A percentile compares a stretch with the other conserved stretches of the same genome.
These are phyloP conservation scores for Polyommatus iphigenia DNA, from an alignment of 2,888 invertebrate species.

Conservation along the genomic window DNA sequence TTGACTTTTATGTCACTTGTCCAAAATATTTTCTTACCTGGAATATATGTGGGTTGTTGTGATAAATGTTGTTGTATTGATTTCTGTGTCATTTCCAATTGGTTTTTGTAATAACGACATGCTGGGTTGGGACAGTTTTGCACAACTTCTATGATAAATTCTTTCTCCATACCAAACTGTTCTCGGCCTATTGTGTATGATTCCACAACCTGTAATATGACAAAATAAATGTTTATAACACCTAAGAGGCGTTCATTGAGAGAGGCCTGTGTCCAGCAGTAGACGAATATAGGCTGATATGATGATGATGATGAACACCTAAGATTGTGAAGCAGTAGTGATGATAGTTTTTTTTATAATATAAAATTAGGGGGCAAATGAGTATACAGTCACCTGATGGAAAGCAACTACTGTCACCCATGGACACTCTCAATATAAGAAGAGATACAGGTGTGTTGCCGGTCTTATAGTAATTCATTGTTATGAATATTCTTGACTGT, in stretches of 20 bases:
- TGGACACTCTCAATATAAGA: too few relatives aligned
- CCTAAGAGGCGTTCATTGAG: too few relatives aligned
- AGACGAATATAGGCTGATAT: too few relatives aligned
- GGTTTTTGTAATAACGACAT: conserved; percentile 92
- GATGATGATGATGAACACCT: neutral
- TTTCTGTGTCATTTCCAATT: conserved; percentile 86
- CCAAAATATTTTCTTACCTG: conserved; percentile 53
- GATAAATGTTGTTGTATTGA: conserved; percentile 84
- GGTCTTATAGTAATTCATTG: too few relatives aligned
- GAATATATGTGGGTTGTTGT: conserved; percentile 78
- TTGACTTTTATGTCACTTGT: neutral
- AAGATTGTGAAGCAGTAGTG: too few relatives aligned
- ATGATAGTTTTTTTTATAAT: too few relatives aligned
- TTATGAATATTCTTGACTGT: too few relatives aligned
- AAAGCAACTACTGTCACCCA: too few relatives aligned
- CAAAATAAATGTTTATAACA: neutral
- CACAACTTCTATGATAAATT: conserved; percentile 92
- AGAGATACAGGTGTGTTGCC: too few relatives aligned
- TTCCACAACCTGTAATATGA: conserved; percentile 83
- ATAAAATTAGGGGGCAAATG: too few relatives aligned
- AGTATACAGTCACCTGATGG: too few relatives aligned
- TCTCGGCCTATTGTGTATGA: conserved; percentile 91
- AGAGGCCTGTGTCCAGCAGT: too few relatives aligned
- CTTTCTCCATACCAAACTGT: conserved; percentile 93
- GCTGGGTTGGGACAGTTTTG: conserved; percentile 94